Percentiles rank a stretch among this genome's conserved stretches.
Conservation (phyloP, 1,140 invertebrate genomes). For the Drosophila simulans region DNA sequence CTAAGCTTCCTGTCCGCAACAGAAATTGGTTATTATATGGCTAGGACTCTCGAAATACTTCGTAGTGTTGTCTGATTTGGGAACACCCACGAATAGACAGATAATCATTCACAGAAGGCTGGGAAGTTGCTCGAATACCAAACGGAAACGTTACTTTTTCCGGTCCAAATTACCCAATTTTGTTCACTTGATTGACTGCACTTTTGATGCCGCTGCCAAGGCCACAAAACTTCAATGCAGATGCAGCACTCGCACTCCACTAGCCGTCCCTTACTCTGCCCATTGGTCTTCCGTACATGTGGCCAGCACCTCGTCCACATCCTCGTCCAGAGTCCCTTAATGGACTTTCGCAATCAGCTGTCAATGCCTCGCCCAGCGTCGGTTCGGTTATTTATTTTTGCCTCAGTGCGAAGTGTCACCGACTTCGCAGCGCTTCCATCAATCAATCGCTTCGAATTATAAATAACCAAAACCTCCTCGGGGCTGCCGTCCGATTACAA, state of each 20-base stretch:
- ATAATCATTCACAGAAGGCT: constrained; percentile 1
- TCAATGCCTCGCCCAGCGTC: constrained; percentile 70
- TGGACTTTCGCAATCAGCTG: constrained; percentile 82
- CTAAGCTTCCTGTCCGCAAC: constrained; percentile 47
- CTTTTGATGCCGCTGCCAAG: constrained; percentile 65
- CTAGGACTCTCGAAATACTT: constrained; percentile 28
- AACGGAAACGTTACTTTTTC: constrained; percentile 52
- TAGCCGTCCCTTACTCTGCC: not conserved
- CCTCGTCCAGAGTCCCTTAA: constrained; percentile 52
- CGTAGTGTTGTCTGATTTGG: constrained; percentile 34
- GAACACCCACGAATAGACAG: constrained; percentile 26
- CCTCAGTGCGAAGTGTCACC: constrained; percentile 79
- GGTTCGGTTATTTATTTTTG: constrained; percentile 77
- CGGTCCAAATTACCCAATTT: constrained; percentile 68
- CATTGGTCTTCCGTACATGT: constrained; percentile 5
- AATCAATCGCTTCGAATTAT: constrained; percentile 79
- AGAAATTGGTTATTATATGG: constrained; percentile 35
- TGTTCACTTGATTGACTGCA: constrained; percentile 78
- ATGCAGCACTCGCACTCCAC: constrained; percentile 30
- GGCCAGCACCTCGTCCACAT: constrained; percentile 46
- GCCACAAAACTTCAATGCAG: constrained; percentile 55
- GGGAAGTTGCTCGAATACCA: constrained; percentile 23
- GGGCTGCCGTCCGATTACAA: constrained; percentile 41
- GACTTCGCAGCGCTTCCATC: constrained; percentile 79
- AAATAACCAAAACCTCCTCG: constrained; percentile 70